Evolutionary conservation across 2,797 vertebrate species (phyloP).

Genomic region (Aratinga solstitialis): DNA sequence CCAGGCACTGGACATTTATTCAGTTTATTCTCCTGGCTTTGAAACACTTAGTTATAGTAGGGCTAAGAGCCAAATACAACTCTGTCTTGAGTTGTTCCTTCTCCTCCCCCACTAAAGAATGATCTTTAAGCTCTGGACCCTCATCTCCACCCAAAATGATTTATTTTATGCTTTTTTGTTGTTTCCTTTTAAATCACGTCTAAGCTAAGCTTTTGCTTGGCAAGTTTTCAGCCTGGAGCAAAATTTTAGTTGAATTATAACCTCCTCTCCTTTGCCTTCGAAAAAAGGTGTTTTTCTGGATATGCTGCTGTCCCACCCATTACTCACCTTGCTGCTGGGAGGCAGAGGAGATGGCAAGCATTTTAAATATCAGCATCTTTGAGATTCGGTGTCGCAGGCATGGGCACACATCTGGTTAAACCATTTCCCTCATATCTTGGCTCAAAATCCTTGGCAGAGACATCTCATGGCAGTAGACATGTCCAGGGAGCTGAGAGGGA

Average conservation of each 20-base stretch:
- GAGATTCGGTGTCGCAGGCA: not conserved
- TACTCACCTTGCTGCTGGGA: conserved; percentile 49
- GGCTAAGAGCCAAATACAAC: conserved; percentile 46
- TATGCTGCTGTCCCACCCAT: conserved; percentile 55
- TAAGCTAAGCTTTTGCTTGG: conserved; percentile 54
- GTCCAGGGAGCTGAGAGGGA: conserved; percentile 53
- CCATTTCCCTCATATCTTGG: conserved; percentile 47
- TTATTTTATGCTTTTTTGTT: conserved; percentile 48
- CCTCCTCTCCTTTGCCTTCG: conserved; percentile 24
- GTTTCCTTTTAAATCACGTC: conserved; percentile 46
- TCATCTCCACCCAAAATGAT: conserved; percentile 58
- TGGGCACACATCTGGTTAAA: conserved; percentile 57
- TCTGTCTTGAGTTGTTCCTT: not conserved
- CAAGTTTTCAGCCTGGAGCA: conserved; percentile 63
- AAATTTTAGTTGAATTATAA: conserved; percentile 57
- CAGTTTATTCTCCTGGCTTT: conserved; percentile 27
- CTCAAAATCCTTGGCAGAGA: conserved; percentile 45
- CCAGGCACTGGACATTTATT: not conserved
- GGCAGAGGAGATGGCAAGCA: conserved; percentile 14
- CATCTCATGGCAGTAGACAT: conserved; percentile 15
- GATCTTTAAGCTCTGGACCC: conserved; percentile 41
- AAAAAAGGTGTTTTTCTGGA: conserved; percentile 59
- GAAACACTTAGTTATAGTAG: conserved; percentile 21
- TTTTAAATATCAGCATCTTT: conserved; percentile 14
- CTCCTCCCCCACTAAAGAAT: conserved; percentile 32